Evolutionary conservation across 1,140 invertebrate species (phyloP), one percentile per base, ranked within the genome.

Genomic region (Oryzaephilus surinamensis): DNA sequence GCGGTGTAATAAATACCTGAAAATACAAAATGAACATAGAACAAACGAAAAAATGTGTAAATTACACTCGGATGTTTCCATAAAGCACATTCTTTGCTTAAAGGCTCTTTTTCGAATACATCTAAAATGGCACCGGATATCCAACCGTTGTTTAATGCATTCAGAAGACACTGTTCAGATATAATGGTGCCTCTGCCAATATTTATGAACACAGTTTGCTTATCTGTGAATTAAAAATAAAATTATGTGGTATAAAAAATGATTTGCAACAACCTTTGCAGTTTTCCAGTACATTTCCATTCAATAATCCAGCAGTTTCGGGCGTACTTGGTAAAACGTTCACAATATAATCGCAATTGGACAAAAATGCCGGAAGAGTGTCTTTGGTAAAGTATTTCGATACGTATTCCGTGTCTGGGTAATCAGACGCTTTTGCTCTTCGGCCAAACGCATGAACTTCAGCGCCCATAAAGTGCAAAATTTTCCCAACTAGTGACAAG

Each of bases 61-160:
- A 46, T 30, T 33, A 44, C 65, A 49, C 69, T 55, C 14, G 67
- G 63, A 33, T 66, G 55, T 24, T 40, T 54, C 74, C 74, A 77
- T 18, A 77, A 54, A 27, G 57, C 51, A 57, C 66, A 75, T 2
- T 52, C 43, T 16, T 50, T 15, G 11, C 65, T 55, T 24, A 78
- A 54, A 17, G 76, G 76, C 55, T 78, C 75, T 32, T 50, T 46
- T 30, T 64, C 51, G 58, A 73, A 75, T 21, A 77, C 74, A 60
- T 77, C 75, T 14, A 77, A 52, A 48, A 77, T 66, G 23, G 73
- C 74, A 24, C 59, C 68, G 2, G 63, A 62, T 20, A 79, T 57
- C 70, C 70, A 76, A 6, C 63, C 59, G 40, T 65, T 60, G 44
- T 70, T 56, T n/a, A 78, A 42, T 14, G 74, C 73, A 18, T 60